Percentiles rank a stretch among this genome's conserved stretches.
These are phyloP conservation scores for Drosophila guanche DNA, from an alignment of 1,140 invertebrate species.

Conservation along the genomic window DNA sequence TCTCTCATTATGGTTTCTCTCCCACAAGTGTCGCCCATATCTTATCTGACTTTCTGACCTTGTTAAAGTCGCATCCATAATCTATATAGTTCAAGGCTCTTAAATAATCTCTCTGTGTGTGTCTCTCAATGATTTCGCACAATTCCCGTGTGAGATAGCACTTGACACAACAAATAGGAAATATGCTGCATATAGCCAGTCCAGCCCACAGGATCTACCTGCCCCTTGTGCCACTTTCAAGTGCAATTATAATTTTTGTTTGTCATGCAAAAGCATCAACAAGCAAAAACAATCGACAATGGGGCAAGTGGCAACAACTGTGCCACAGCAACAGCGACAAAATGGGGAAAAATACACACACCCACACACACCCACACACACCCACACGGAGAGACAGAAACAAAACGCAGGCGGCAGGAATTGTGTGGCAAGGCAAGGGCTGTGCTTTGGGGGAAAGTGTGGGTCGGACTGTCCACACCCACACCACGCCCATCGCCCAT, in stretches of 20 bases:
- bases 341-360: slow-evolving; percentile 52
- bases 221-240: slow-evolving; percentile 65
- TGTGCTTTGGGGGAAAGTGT: not conserved
- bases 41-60: slow-evolving; percentile 37
- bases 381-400: not conserved
- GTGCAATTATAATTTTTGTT: slow-evolving; percentile 81
- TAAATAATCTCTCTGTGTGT: slow-evolving; percentile 26
- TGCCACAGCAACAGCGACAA: slow-evolving; percentile 22
- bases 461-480: no score
- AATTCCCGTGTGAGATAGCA: slow-evolving; percentile 44
- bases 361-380: no score
- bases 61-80: slow-evolving; percentile 7
- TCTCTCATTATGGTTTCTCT: not conserved
- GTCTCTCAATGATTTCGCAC: slow-evolving; percentile 27
- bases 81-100: slow-evolving; percentile 49
- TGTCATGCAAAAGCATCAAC: slow-evolving; percentile 73
- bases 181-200: no score
- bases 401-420: slow-evolving; percentile 47
- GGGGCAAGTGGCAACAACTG: slow-evolving; percentile 4
- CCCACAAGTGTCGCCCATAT: slow-evolving; percentile 1
- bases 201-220: not conserved
- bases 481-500: no score
- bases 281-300: slow-evolving; percentile 64
- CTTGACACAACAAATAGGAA: slow-evolving; percentile 5
- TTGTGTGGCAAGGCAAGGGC: slow-evolving; percentile 4